Conservation (phyloP, 1,140 invertebrate genomes). For the Cotesia glomerata region DNA sequence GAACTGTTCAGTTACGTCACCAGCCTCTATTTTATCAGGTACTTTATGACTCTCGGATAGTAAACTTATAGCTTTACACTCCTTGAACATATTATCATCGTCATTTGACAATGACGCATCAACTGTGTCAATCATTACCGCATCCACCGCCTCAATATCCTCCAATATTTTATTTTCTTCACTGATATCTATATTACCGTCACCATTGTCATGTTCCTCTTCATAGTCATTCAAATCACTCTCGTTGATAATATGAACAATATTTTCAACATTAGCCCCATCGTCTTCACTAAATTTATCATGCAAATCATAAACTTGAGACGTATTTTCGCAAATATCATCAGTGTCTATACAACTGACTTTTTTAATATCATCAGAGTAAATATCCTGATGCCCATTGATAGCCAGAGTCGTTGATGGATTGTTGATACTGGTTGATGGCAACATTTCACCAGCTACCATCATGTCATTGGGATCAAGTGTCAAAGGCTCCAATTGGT, state of each 20-base stretch:
- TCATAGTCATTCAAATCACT: background rate
- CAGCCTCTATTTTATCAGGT: conserved; percentile 4
- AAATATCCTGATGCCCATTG: conserved; percentile 14
- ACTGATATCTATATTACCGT: background rate
- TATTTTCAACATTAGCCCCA: background rate
- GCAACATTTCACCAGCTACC: conserved; percentile 51
- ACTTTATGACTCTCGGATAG: conserved; percentile 41
- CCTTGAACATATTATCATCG: background rate
- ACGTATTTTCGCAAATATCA: conserved; percentile 18
- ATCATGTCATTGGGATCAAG: conserved; percentile 52
- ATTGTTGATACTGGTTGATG: conserved; percentile 37
- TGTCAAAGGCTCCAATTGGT: conserved; percentile 51
- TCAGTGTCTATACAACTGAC: background rate
- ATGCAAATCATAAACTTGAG: conserved; percentile 19
- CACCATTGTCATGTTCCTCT: background rate
- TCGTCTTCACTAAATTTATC: background rate
- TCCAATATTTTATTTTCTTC: background rate
- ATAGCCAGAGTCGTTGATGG: conserved; percentile 29
- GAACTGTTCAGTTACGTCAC: conserved; percentile 9
- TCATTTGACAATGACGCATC: background rate
- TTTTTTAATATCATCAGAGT: background rate
- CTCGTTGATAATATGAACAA: background rate
- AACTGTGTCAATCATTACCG: background rate
- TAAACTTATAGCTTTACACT: conserved; percentile 30
- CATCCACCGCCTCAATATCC: conserved; percentile 13